Evolutionary conservation across 2,888 invertebrate genomes (phyloP).

Genomic region (Timema podura): DNA sequence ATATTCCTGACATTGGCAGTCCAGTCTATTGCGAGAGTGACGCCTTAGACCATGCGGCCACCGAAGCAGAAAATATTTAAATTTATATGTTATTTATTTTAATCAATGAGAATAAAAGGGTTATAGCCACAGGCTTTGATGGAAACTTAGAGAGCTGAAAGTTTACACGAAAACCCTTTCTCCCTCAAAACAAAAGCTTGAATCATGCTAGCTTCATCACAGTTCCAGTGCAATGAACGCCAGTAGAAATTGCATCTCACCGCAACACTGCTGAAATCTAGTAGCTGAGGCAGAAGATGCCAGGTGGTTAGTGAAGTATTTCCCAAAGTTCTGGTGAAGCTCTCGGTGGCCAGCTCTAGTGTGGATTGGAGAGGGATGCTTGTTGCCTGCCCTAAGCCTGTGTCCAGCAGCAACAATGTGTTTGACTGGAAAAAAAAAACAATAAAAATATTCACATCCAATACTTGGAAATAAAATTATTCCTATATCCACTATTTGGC

Average conservation of each 20-base stretch:
- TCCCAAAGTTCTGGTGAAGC: slow-evolving; percentile 35
- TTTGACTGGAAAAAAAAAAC: slow-evolving; percentile 38
- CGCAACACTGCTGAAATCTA: slow-evolving; percentile 10
- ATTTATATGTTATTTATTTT: too few relatives aligned
- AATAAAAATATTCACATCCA: slow-evolving; percentile 10
- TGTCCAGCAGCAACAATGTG: slow-evolving; percentile 41
- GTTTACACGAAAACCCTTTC: too few relatives aligned
- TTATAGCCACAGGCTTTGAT: too few relatives aligned
- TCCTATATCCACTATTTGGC: not conserved
- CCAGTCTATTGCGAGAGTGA: too few relatives aligned
- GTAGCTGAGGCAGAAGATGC: slow-evolving; percentile 20
- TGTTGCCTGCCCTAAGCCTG: slow-evolving; percentile 36
- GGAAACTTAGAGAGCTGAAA: too few relatives aligned
- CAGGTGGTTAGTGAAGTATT: slow-evolving; percentile 8
- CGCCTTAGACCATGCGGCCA: too few relatives aligned
- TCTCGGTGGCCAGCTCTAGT: slow-evolving; percentile 39
- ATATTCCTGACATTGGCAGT: too few relatives aligned
- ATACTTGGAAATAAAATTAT: not conserved
- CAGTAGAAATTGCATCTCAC: slow-evolving; percentile 5
- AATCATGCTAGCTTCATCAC: too few relatives aligned
- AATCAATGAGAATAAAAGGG: too few relatives aligned
- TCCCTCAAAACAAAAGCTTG: too few relatives aligned
- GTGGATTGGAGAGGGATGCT: slow-evolving; percentile 38
- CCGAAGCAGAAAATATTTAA: too few relatives aligned
- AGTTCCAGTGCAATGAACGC: too few relatives aligned